Percentiles rank a stretch among this genome's conserved stretches.
These are phyloP conservation scores for Amblyopsis hoosieri DNA, from an alignment of 2,797 vertebrate genomes.

Conservation along the genomic window DNA sequence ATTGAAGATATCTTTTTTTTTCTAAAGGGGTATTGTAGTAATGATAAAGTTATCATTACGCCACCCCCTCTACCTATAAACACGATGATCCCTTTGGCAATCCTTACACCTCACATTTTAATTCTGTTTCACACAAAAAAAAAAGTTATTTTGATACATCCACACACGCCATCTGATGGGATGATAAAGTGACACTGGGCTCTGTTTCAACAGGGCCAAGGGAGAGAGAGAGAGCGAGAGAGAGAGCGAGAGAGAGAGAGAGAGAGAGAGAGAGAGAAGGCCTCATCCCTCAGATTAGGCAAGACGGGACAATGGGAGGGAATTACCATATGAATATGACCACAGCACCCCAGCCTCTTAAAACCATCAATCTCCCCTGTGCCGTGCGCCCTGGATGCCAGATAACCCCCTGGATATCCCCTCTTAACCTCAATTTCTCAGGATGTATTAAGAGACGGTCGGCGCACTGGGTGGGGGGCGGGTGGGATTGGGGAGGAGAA, in stretches of 20 bases:
- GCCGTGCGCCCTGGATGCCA: conserved; percentile 69
- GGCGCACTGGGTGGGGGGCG: conserved; percentile 41
- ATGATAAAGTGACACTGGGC: conserved; percentile 73
- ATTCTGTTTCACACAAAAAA: conserved; percentile 47
- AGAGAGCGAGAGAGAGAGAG: neutral
- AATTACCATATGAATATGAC: conserved; percentile 88
- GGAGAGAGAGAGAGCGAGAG: neutral
- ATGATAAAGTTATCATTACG: conserved; percentile 64
- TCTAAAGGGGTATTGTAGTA: conserved; percentile 36
- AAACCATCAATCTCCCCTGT: conserved; percentile 83
- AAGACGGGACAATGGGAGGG: conserved; percentile 77
- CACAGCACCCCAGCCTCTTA: conserved; percentile 75
- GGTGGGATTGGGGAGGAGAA: conserved; percentile 6
- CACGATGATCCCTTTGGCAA: conserved; percentile 56
- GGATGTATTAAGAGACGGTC: conserved; percentile 85
- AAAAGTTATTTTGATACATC: conserved; percentile 56
- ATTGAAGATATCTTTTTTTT: conserved; percentile 42
- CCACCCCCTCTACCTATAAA: conserved; percentile 17
- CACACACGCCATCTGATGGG: conserved; percentile 59
- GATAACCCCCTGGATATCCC: conserved; percentile 87
- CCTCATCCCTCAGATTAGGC: conserved; percentile 80
- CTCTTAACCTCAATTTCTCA: conserved; percentile 89
- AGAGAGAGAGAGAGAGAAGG: conserved; percentile 35
- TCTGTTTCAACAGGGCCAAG: conserved; percentile 56
- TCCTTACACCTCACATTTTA: conserved; percentile 46